Evolutionary conservation across 2,797 vertebrate species (phyloP), one percentile per base, ranked within the genome.

Genomic region (Clarias fuscus): DNA sequence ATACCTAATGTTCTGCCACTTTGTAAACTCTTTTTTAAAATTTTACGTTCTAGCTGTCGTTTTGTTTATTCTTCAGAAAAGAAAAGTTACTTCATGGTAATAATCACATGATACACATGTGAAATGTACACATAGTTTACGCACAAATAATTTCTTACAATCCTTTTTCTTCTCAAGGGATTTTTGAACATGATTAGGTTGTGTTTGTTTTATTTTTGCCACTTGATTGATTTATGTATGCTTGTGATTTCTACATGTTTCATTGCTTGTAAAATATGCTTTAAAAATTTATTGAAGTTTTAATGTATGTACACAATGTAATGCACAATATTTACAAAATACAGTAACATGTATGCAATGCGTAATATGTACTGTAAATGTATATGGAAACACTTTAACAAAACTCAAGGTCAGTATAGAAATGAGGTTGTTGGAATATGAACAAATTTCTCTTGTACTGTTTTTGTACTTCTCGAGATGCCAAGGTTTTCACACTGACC

Each of bases 401-500:
- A 53, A 64, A 24, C 18, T 73, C 62, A 65, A 86, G 78, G 85
- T 86, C 78, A 65, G 2, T 62, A 59, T 27, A 37, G 11, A 85
- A 62, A 71, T n/a, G n/a, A 30, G 64, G 56, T 81, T 18, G 22
- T 11, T 56, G 64, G 64, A 85, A 85, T 61, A 15, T 27, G 72
- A 61, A 85, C 17, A 3, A 72, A 86, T 82, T 86, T 75, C 61
- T 67, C 85, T 27, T 33, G 77, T 73, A 64, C 20, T 5, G 11
- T 85, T 59, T 33, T 24, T 59, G 71, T 48, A 27, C 37, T 56
- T 27, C 37, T 27, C 18, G 24, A 62, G 68, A 83, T 61, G 27
- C 27, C 37, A 59, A 27, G 8, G 40, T 86, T 86, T 82, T 22
- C 27, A 72, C 72, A 53, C 64, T 62, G 81, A 86, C 72, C 56